Conservation (phyloP, 1,140 invertebrate genomes). For the Zophobas atratus region DNA sequence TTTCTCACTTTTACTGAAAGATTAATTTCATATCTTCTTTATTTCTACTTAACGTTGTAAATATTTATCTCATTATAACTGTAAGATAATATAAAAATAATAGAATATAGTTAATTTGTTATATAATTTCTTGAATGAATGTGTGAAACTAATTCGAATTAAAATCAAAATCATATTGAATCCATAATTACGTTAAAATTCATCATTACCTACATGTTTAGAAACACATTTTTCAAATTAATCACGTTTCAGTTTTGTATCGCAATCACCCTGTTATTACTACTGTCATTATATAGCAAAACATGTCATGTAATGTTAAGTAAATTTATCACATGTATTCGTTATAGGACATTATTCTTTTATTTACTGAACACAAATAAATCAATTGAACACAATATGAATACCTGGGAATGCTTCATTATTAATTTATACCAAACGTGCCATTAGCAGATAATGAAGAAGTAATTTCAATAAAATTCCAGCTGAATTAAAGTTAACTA, state of each 20-base stretch:
- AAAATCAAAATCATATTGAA: conserved; percentile 40
- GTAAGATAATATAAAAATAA: conserved; percentile 40
- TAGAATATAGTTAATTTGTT: conserved; percentile 43
- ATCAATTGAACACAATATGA: conserved; percentile 44
- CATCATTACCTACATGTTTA: conserved; percentile 27
- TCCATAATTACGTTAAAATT: conserved; percentile 19
- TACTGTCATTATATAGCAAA: conserved; percentile 35
- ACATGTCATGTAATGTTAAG: conserved; percentile 45
- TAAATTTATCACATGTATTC: conserved; percentile 45
- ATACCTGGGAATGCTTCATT: conserved; percentile 9
- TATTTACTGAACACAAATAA: conserved; percentile 47
- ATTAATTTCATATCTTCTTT: conserved; percentile 8
- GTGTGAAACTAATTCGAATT: conserved; percentile 26
- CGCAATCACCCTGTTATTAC: conserved; percentile 39
- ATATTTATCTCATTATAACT: conserved; percentile 45
- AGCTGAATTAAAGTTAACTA: no score
- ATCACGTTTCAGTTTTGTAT: conserved; percentile 33
- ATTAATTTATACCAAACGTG: neutral
- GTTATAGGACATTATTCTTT: conserved; percentile 39
- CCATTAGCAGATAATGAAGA: no score
- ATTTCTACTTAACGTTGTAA: conserved; percentile 37
- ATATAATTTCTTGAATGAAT: conserved; percentile 38
- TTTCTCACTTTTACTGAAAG: conserved; percentile 19
- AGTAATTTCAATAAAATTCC: no score
- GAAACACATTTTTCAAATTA: conserved; percentile 11